Conservation (phyloP, 2,797 vertebrate genomes). For the Pseudochirops corinnae region DNA sequence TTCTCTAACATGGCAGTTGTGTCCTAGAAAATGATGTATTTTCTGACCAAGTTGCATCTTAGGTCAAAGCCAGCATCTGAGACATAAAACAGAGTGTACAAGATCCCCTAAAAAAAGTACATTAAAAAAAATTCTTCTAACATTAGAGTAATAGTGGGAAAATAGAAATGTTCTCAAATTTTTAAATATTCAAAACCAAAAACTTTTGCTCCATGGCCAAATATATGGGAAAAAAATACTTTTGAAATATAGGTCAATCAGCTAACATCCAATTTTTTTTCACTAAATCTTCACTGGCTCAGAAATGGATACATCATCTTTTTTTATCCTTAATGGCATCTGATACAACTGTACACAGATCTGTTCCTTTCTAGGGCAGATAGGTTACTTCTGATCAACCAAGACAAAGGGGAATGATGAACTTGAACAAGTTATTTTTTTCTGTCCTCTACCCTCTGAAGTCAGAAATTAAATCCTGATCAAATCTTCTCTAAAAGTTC, state of each 20-base stretch:
- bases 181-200: conserved; percentile 59
- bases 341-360: conserved; percentile 53
- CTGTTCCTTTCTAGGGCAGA: conserved; percentile 59
- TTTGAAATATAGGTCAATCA: conserved; percentile 59
- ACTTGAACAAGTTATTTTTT: conserved; percentile 60
- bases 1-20: conserved; percentile 36
- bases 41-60: not conserved
- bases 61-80: not conserved
- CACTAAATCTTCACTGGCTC: conserved; percentile 62
- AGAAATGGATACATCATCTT: conserved; percentile 70
- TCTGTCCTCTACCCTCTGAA: conserved; percentile 73
- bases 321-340: conserved; percentile 63
- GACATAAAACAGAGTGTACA: not conserved
- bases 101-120: not conserved
- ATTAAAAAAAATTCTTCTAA: not conserved
- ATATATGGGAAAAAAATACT: conserved; percentile 57
- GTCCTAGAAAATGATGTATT: conserved; percentile 32
- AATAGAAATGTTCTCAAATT: conserved; percentile 10
- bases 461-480: conserved; percentile 79
- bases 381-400: conserved; percentile 50
- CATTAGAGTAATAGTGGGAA: not conserved
- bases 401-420: conserved; percentile 57
- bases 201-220: conserved; percentile 60
- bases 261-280: conserved; percentile 37
- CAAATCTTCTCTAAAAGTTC: conserved; percentile 72